phyloP scores from a whole-genome alignment of 1,140 invertebrate species.

The Bombus confusus region DNA sequence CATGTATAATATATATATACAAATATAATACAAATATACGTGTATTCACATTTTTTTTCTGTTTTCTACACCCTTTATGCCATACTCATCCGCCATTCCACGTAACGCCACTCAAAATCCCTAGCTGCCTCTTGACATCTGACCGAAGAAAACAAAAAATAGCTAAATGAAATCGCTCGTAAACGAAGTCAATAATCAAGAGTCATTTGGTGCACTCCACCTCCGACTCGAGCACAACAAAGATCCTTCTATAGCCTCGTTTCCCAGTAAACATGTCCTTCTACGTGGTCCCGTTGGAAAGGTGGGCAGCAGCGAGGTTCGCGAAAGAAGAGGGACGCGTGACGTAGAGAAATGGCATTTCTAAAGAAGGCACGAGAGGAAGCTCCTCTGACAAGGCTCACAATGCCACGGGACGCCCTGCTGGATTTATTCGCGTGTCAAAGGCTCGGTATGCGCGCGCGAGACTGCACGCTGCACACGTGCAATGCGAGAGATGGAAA shows the following conservation, averaged over 20 bases:
- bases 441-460: slow-evolving; percentile 63
- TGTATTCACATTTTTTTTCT: too few species aligned
- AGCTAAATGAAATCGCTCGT: background rate
- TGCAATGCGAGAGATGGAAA: slow-evolving; percentile 44
- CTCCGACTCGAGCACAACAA: background rate
- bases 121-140: too few species aligned
- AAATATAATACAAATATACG: too few species aligned
- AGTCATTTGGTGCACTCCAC: too few species aligned
- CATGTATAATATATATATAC: too few species aligned
- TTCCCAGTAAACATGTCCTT: background rate
- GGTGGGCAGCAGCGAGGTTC: slow-evolving; percentile 20
- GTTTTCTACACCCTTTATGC: too few species aligned
- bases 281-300: background rate
- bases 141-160: too few species aligned
- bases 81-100: too few species aligned
- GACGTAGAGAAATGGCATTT: slow-evolving; percentile 70
- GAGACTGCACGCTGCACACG: slow-evolving; percentile 45
- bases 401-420: slow-evolving; percentile 62
- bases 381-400: slow-evolving; percentile 62
- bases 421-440: slow-evolving; percentile 69
- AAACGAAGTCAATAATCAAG: background rate
- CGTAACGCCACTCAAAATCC: too few species aligned
- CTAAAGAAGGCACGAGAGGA: slow-evolving; percentile 68
- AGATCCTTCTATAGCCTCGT: background rate
- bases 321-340: slow-evolving; percentile 54